phyloP scores from a whole-genome alignment of 2,797 vertebrate species.

The Selene dorsalis region DNA sequence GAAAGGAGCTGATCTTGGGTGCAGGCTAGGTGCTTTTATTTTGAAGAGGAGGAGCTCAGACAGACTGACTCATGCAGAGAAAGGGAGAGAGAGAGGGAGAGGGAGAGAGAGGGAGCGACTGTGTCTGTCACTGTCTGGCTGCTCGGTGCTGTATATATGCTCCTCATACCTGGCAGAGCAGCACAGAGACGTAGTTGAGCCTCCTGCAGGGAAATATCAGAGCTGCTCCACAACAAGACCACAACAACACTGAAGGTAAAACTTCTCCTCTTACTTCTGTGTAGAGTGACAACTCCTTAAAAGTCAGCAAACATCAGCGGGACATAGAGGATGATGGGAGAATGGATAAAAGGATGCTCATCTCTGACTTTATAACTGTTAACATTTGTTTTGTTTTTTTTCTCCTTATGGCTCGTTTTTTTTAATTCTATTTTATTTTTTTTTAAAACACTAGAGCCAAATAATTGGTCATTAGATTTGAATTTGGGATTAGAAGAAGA shows the following conservation, averaged over 20 bases:
- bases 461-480: constrained; percentile 6
- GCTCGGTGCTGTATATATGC: constrained; percentile 84
- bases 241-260: constrained; percentile 74
- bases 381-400: not conserved
- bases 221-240: constrained; percentile 35
- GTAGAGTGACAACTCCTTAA: constrained; percentile 23
- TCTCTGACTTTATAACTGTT: constrained; percentile 19
- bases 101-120: constrained; percentile 38
- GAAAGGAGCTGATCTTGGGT: constrained; percentile 70
- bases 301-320: not conserved
- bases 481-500: constrained; percentile 5
- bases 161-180: constrained; percentile 81
- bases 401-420: not conserved
- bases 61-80: constrained; percentile 78
- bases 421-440: not conserved
- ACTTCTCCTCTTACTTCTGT: constrained; percentile 1
- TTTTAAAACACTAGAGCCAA: not conserved
- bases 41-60: constrained; percentile 73
- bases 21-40: constrained; percentile 69
- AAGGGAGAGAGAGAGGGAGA: constrained; percentile 37
- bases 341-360: constrained; percentile 1
- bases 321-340: not conserved
- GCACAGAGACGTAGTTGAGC: constrained; percentile 48
- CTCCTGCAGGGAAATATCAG: constrained; percentile 71
- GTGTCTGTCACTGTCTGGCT: constrained; percentile 81